Conservation (phyloP, 2,797 vertebrate species). For the Chrosomus eos region DNA sequence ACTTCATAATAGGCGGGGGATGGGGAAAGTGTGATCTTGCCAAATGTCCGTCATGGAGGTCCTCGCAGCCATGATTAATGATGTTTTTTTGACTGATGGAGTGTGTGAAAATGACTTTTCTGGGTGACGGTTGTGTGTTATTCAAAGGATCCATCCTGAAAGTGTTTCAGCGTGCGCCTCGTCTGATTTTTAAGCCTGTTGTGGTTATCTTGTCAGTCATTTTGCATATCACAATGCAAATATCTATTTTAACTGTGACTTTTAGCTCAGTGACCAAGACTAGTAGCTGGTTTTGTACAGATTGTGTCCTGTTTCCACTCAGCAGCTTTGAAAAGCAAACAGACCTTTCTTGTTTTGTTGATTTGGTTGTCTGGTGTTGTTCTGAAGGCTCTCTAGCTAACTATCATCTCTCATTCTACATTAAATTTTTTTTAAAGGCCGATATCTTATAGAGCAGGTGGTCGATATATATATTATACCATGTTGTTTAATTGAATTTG, state of each 20-base stretch:
- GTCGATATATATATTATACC: not conserved
- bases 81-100: slow-evolving; percentile 59
- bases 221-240: not conserved
- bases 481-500: not conserved
- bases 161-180: not conserved
- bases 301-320: not conserved
- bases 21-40: slow-evolving; percentile 51
- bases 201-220: not conserved
- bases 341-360: not conserved
- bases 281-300: not conserved
- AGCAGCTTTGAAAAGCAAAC: not conserved
- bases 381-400: not conserved
- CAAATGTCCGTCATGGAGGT: slow-evolving; percentile 59
- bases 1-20: slow-evolving; percentile 49
- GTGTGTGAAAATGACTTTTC: slow-evolving; percentile 43
- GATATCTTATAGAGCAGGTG: not conserved
- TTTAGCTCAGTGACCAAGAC: not conserved
- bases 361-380: not conserved
- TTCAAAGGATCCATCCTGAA: not conserved
- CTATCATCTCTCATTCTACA: slow-evolving; percentile 3
- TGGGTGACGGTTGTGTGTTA: slow-evolving; percentile 6
- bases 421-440: not conserved
- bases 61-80: slow-evolving; percentile 62
- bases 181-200: not conserved
- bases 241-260: not conserved